Evolutionary conservation across 2,888 invertebrate genomes (phyloP), one percentile per base, ranked within the genome.

Genomic region (Tenthredo scrophulariae): DNA sequence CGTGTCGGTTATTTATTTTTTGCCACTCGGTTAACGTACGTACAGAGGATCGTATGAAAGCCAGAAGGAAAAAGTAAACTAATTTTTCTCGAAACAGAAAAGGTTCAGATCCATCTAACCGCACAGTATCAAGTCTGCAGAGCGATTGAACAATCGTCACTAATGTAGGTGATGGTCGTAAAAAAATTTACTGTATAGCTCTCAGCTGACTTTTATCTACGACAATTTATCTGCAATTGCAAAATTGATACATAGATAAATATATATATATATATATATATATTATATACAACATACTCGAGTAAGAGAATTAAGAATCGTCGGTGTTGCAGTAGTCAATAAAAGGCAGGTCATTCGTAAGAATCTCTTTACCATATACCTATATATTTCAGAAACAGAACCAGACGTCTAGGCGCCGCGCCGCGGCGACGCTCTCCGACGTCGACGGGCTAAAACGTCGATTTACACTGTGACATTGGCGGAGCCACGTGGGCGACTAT

Each of bases 391-490:
- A 18, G 46, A 77, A 50, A 77, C 1, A 22, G 26, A 77, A 33
- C 50, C 50, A 77, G 77, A 77, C 77, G n/a, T 77, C 77, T 54
- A 77, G 77, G 77, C 46, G 77, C 50, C 46, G 75, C 65, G 65
- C 58, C 62, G 62, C 26, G 62, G 10, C n/a, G 22, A 50, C 50
- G 29, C 54, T 77, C 10, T 33, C 54, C n/a, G n/a, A 1, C 18
- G 22, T 15, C 26, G 6, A 37, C 37, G 50, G 18, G 22, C 77
- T 54, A 29, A 77, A 50, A 46, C 54, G 77, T 77, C 77, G 77
- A 77, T 77, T 50, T 50, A 29, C 9, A 50, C 13, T 50, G 29
- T 50, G 50, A 77, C 77, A 77, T 77, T 54, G 29, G 50, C 33
- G 26, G 50, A 54, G 77, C 18, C 33, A 54, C 54, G 77, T 77